phyloP scores from a whole-genome alignment of 2,888 invertebrate genomes.

The Aphelenchoides bicaudatus region DNA sequence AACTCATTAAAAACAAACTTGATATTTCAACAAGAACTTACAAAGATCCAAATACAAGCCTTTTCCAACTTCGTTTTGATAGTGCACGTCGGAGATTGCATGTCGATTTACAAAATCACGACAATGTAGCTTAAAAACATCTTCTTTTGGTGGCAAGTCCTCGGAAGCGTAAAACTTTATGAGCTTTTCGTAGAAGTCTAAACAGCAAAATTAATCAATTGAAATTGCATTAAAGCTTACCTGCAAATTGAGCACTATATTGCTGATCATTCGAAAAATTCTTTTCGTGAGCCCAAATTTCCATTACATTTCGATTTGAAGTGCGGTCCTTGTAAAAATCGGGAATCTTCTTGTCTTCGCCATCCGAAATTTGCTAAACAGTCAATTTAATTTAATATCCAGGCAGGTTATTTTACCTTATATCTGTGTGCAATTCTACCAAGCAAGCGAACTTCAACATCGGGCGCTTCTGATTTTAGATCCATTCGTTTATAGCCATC shows the following conservation, averaged over 20 bases:
- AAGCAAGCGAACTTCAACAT: constrained; percentile 56
- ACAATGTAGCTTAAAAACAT: constrained; percentile 58
- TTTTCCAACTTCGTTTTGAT: constrained; percentile 39
- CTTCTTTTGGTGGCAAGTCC: constrained; percentile 46
- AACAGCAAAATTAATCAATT: constrained; percentile 18
- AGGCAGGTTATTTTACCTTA: constrained; percentile 32
- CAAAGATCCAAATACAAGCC: too few relatives aligned
- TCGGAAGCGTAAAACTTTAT: constrained; percentile 44
- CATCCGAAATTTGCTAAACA: constrained; percentile 20
- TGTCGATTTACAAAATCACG: constrained; percentile 60
- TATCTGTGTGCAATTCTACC: constrained; percentile 53
- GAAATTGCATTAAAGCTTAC: constrained; percentile 25
- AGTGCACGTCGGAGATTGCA: constrained; percentile 55
- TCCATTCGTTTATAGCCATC: constrained; percentile 19
- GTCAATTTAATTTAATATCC: neutral
- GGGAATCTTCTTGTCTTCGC: constrained; percentile 44
- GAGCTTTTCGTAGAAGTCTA: constrained; percentile 48
- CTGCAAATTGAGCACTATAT: constrained; percentile 50
- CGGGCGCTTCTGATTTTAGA: constrained; percentile 24
- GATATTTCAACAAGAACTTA: constrained; percentile 12
- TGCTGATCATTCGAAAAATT: constrained; percentile 36
- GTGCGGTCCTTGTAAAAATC: constrained; percentile 52
- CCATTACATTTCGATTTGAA: constrained; percentile 50
- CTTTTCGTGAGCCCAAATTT: constrained; percentile 55
- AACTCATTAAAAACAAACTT: constrained; percentile 45